Base-by-base conservation (phyloP, 2,113 vertebrate species). In the Petaurus breviceps region DNA sequence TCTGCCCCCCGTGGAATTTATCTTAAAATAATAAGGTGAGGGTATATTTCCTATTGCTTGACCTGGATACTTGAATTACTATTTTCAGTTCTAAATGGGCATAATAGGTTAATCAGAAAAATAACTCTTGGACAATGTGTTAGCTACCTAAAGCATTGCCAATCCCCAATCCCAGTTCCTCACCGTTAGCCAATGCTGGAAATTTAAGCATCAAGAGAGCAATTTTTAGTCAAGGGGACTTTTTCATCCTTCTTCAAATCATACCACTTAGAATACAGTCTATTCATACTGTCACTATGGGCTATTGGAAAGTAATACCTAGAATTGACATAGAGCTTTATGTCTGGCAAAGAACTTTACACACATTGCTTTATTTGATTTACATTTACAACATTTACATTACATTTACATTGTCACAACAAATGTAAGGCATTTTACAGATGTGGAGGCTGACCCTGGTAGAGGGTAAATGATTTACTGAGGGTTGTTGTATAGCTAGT, bases 21-120 rank as follows among this genome's bases (percentile, higher is more conserved):
- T 84, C 68, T 84, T 43, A 84, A 43, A 84, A 84, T 84, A 43
- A 22, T 84, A 19, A 84, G 37, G 16, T 84, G 68, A 43, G 19
- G 37, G 68, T 37, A 43, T 22, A 19, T 43, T 84, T 84, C 68
- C n/a, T 84, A 22, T 23, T 43, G 68, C n/a, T 84, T 84, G 7
- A 84, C 7, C 19, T 23, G n/a, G 68, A 43, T 11, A 43, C n/a
- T 14, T 1, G 2, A 84, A 43, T 22, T 8, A 3, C 37, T 84
- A 89, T 51, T 93, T 94, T 84, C 91, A 94, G 47, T 93, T 84
- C 51, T n/a, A 31, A 55, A 50, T 90, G 54, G 94, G 61, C 90
- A 92, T 26, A 57, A 31, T 28, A 68, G 90, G 52, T 90, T 94
- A 96, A 93, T 25, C 51, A 47, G 49, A 89, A 92, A 90, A 92